Base-by-base conservation (phyloP, 2,113 vertebrate genomes). In the Toxotes jaculatrix region DNA sequence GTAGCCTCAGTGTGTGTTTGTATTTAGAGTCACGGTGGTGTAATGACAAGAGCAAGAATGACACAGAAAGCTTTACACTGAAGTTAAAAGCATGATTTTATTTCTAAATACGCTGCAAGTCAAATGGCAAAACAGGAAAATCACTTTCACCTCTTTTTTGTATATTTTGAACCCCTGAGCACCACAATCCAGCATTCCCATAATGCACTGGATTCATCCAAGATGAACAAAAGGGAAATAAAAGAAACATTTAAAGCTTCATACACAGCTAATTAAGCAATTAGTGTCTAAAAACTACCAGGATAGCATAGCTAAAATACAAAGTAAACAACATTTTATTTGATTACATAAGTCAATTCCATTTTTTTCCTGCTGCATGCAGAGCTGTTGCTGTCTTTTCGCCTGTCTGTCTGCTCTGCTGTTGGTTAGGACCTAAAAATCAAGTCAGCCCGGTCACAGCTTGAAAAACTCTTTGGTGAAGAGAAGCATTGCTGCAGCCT, bases 141-240 rank as follows among this genome's bases (percentile, higher is more conserved):
- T 87, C 80, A 90, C 88, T 89, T 88, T 90, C 71, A 89, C 69
- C 81, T 82, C 34, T 65, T 87, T 91, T 76, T 68, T 77, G 56
- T 82, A 68, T 76, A 79, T 87, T 88, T 84, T 88, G 77, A 91
- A 93, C 93, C 92, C 93, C 93, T 89, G 90, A 95, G 93, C 91
- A 90, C 93, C 94, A 91, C 91, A 95, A 94, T 92, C 95, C 95
- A 95, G 95, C 81, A 78, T 93, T 89, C 90, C 89, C 80, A 91
- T 89, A 90, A 95, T 92, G 81, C 86, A 91, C 93, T 94, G 92
- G 93, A 93, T 92, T 90, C 74, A 87, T 92, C 88, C 86, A 92
- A 92, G 91, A 81, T 90, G 84, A 93, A 92, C 72, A 72, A 78
- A 92, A 91, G 74, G 73, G 80, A 91, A 88, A 89, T 62, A 77